Base-by-base conservation (phyloP, 92 coral and sea anemone genomes). In the Epizoanthus illoricatus region DNA sequence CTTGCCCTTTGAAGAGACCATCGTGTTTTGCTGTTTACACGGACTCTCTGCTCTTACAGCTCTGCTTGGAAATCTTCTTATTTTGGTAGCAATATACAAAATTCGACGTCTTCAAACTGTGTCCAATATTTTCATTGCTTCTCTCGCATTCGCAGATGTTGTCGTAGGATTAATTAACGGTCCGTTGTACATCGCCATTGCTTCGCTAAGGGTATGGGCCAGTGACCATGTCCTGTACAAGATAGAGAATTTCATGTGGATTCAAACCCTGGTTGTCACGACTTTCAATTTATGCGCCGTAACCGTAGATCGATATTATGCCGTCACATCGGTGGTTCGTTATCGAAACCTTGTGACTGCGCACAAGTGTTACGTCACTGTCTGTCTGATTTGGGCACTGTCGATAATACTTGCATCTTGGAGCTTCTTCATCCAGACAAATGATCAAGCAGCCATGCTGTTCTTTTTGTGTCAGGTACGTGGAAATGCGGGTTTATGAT, bases 121-220 rank as follows among this genome's bases (percentile, higher is more conserved):
- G 7, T 80, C 89, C 58, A 86, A 86, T 73, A 52, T 80, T 21
- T 86, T 60, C 80, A 86, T 86, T 16, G 85, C 76, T 41, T 86
- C 89, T 17, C 85, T 86, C 47, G 89, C 89, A 28, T 15, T 74
- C 17, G 89, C 89, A 28, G 89, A 86, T 20, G 61, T 86, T n/a
- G 20, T 73, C n/a, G 89, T 81, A 8, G 89, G 86, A 12, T 43
- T 81, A 2, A 18, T 81, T 16, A 58, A 81, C 43, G 80, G 83
- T 45, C 89, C 89, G 6, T 54, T 86, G 20, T 86, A 86, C 75
- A 81, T 86, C 39, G 82, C 64, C 13, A 55, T 75, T 43, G 73
- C 89, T 15, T 41, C 69, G 41, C 85, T 74, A 10, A 40, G 54
- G 20, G 79, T 71, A 4, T 86, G 89, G 89, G 75, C 52, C 19